phyloP scores from a whole-genome alignment of 2,797 vertebrate species.

The Pangasius krempfi region DNA sequence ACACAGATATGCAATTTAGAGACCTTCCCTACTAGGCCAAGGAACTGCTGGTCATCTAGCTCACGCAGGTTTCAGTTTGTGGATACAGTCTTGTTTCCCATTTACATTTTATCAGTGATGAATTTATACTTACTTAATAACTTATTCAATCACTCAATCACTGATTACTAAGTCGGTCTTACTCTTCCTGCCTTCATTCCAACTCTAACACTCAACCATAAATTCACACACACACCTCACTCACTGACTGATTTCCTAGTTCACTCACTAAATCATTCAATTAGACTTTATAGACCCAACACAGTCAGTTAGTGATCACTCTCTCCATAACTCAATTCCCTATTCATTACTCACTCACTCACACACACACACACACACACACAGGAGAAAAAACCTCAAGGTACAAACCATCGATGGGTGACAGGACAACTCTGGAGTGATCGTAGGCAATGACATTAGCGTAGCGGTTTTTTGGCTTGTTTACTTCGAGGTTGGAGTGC shows the following conservation, averaged over 20 bases:
- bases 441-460: constrained; percentile 97
- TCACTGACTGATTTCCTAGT: not conserved
- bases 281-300: not conserved
- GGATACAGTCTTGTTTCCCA: not conserved
- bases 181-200: not conserved
- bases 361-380: not conserved
- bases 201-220: not conserved
- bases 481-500: constrained; percentile 95
- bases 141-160: not conserved
- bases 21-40: not conserved
- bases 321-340: not conserved
- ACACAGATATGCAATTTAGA: not conserved
- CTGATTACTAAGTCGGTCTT: not conserved
- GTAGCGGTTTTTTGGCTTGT: constrained; percentile 98
- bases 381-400: not conserved
- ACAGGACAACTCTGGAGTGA: constrained; percentile 92
- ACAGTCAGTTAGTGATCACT: constrained; percentile 3
- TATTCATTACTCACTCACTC: not conserved
- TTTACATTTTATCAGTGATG: not conserved
- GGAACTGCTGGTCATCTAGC: not conserved
- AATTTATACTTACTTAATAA: not conserved
- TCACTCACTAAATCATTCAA: not conserved
- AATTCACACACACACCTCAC: not conserved
- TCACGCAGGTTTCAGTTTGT: not conserved
- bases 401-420: constrained; percentile 86